Base-by-base conservation (phyloP, 2,888 invertebrate genomes). In the Caenorhabditis macrosperma region DNA sequence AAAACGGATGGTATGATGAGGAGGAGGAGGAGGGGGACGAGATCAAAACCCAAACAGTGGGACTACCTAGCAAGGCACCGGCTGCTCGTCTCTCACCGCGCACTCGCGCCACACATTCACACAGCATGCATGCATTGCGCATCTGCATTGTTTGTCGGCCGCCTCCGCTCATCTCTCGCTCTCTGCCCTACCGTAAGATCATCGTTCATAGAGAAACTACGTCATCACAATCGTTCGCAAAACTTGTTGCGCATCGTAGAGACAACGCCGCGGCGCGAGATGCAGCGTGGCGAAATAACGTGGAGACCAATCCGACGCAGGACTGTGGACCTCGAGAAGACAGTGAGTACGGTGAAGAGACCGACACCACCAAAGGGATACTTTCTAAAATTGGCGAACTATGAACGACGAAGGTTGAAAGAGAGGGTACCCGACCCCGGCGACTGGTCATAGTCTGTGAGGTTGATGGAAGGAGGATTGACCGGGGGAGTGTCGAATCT, bases 181-280 rank as follows among this genome's bases (percentile, higher is more conserved):
- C 63, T 63, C 61, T 71, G 64, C 50, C 68, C 59, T 74, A 74
- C 74, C 57, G 79, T 74, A 79, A 84, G 84, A 84, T 84, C 84
- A 84, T 81, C 78, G 84, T 84, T 82, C 82, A 84, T 69, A 78
- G 79, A 79, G 82, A 79, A 81, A 82, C 78, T 83, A 81, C 82
- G 84, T 82, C 81, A 83, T 71, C 71, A 72, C 60, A 61, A 78
- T 76, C 82, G 84, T 82, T 82, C 82, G 81, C 81, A 81, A 82
- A 84, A 81, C 81, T 69, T 75, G 81, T 82, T 68, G 78, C 69
- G 67, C 80, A 46, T 50, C 60, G 6, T 33, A 81, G 64, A 78
- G 57, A 82, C 57, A 15, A 66, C 33, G 72, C 66, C 6, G 68
- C 68, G 55, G 41, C 35, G 59, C 46, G 78, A 84, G 74, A 75